These are phyloP conservation scores for Anolis carolinensis DNA, from an alignment of 2,113 vertebrate genomes.

Conservation along the genomic window DNA sequence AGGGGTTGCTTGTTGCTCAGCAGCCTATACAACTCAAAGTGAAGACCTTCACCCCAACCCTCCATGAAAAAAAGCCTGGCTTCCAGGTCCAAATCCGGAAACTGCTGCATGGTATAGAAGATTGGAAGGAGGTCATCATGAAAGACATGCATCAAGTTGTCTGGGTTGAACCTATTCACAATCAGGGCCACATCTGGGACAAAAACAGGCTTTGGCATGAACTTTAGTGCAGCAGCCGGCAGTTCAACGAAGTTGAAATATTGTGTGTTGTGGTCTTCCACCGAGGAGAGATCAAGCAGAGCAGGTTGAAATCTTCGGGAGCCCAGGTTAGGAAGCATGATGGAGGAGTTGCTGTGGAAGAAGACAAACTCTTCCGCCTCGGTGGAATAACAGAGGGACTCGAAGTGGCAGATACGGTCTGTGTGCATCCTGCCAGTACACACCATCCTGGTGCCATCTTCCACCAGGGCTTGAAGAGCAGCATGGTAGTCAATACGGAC, in stretches of 20 bases:
- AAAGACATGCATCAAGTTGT: slow-evolving; percentile 98
- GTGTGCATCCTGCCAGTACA: slow-evolving; percentile 97
- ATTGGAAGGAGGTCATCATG: slow-evolving; percentile 95
- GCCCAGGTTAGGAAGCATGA: slow-evolving; percentile 95
- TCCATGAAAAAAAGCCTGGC: slow-evolving; percentile 96
- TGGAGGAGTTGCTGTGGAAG: slow-evolving; percentile 91
- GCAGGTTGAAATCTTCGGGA: slow-evolving; percentile 94
- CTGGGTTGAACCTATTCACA: slow-evolving; percentile 94
- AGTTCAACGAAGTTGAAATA: slow-evolving; percentile 98
- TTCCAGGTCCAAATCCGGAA: slow-evolving; percentile 86
- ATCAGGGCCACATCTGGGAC: slow-evolving; percentile 94
- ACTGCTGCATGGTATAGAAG: slow-evolving; percentile 95
- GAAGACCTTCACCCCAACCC: slow-evolving; percentile 90
- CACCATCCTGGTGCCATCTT: slow-evolving; percentile 94
- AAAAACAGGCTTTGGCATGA: slow-evolving; percentile 94
- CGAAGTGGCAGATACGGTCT: slow-evolving; percentile 93
- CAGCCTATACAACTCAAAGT: slow-evolving; percentile 93
- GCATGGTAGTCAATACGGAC: slow-evolving; percentile 87
- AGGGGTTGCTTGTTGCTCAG: slow-evolving; percentile 94
- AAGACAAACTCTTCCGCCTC: slow-evolving; percentile 96
- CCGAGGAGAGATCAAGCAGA: slow-evolving; percentile 92
- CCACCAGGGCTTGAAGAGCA: slow-evolving; percentile 86
- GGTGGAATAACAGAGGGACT: slow-evolving; percentile 93
- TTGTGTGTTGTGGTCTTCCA: slow-evolving; percentile 97
- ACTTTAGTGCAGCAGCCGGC: slow-evolving; percentile 88